A percentile compares a stretch with the other conserved stretches of the same genome.
phyloP scores from a whole-genome alignment of 2,888 invertebrate genomes.

The Noctua janthina region DNA sequence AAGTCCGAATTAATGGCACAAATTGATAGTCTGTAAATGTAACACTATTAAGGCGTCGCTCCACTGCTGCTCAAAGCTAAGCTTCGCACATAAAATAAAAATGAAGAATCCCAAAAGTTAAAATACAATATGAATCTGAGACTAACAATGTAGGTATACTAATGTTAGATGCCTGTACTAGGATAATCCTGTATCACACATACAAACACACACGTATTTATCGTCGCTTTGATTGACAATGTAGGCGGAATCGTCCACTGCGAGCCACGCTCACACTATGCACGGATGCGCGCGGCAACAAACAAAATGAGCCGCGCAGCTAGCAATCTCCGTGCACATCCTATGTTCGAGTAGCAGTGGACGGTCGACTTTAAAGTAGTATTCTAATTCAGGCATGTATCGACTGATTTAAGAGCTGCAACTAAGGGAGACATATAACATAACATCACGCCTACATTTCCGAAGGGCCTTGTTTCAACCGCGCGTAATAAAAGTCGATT shows the following conservation, averaged over 20 bases:
- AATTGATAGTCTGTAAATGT: conserved; percentile 5
- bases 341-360: background rate
- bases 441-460: background rate
- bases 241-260: background rate
- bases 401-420: conserved; percentile 18
- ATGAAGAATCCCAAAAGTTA: too few relatives aligned
- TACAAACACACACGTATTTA: too few relatives aligned
- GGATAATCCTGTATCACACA: too few relatives aligned
- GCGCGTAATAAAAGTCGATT: background rate
- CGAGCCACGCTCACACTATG: background rate
- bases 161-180: too few relatives aligned
- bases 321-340: background rate
- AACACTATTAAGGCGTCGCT: background rate
- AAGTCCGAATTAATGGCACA: conserved; percentile 15
- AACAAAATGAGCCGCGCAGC: background rate
- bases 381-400: conserved; percentile 11
- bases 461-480: background rate
- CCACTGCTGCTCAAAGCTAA: background rate
- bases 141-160: too few relatives aligned
- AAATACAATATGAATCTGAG: too few relatives aligned
- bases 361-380: background rate
- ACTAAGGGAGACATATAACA: background rate
- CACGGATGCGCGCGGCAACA: background rate
- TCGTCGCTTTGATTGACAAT: background rate
- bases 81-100: background rate